Base-by-base conservation (phyloP, 2,888 invertebrate species). In the Bembecia ichneumoniformis region DNA sequence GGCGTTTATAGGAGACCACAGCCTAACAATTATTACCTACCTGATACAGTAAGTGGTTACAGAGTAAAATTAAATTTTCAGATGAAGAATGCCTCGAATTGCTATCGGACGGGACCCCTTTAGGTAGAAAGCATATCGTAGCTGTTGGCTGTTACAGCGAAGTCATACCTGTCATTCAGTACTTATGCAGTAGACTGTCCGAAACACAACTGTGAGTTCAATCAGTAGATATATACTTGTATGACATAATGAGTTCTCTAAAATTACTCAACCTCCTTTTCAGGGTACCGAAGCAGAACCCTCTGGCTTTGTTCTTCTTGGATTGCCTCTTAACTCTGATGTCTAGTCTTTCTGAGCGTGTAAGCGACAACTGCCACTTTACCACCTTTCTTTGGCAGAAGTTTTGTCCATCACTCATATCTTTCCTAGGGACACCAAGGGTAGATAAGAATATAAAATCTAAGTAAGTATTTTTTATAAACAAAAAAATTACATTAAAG, bases 361-460 rank as follows among this genome's bases (percentile, higher is more conserved):
- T 95, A 7, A 93, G 94, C 63, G 92, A 92, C 2, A 95, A 95
- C 80, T 90, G 92, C 1, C 95, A 96, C 76, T 96, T 96, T 68
- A 94, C 94, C 1, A 94, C 94, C 3, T 95, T 96, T 66, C 87
- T 96, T 9, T 96, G 97, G 97, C 96, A 97, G 74, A 93, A 96
- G 64, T 94, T 97, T 66, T 97, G 96, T 64, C 97, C 97, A 0
- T 93, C 95, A 1, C 82, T 97, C 56, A 93, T 97, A 50, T 93
- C 95, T 0, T 92, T 97, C 52, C 88, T 97, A 2, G 97, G 97
- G 0, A 94, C 96, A 7, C 97, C 97, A 0, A 90, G 94, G 48
- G 92, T 95, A 53, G 95, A 95, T 63, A 93, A 93, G 67, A 93
- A 93, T 63, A 92, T 92, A 53, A 91, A 91, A 47, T 92, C 92